Evolutionary conservation across 92 coral and sea anemone genomes (phyloP), one percentile per base, ranked within the genome.

Genomic region (Phenganax subtilis): DNA sequence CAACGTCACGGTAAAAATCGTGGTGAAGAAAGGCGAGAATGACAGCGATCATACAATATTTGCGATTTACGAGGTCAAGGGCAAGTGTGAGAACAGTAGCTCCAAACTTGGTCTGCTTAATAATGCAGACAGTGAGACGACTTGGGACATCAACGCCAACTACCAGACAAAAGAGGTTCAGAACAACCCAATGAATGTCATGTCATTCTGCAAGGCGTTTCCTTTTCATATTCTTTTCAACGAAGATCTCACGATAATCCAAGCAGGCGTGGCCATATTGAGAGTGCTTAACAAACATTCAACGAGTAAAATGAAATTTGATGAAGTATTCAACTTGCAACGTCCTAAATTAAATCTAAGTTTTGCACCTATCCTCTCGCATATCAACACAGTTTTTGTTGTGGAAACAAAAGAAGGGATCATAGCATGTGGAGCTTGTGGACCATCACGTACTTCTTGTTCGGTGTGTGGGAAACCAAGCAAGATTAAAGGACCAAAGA

Each of bases 191-290:
- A 86, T 92, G 87, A 96, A 84, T 75, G 86, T 92, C 63, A 82
- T 89, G 37, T 96, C 99, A 29, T 96, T 96, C 72, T 92, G 99
- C 84, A 92, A 90, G 44, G 99, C 97, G 66, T 96, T 96, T 76
- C 99, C 99, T 2, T 96, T 96, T 55, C 99, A 96, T 71, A 87
- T 96, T 51, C 89, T 96, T 93, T 96, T 96, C 64, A 93, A 96
- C 72, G 89, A 91, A 57, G 87, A 92, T 28, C 87, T 96, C n/a
- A 88, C 80, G 64, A 76, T 96, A 53, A 90, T 89, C 72, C 99
- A 96, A 82, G 87, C 93, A 10, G 99, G 99, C 3, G 93, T 96
- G 0, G 91, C 97, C 25, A 85, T 96, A 61, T 84, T 89, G 80
- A 88, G 96, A 47, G 84, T 91, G 25, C 80, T 96, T 0, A 80